These are phyloP conservation scores for Myrmecophaga tridactyla DNA, from an alignment of 2,113 vertebrate genomes.

Conservation along the genomic window DNA sequence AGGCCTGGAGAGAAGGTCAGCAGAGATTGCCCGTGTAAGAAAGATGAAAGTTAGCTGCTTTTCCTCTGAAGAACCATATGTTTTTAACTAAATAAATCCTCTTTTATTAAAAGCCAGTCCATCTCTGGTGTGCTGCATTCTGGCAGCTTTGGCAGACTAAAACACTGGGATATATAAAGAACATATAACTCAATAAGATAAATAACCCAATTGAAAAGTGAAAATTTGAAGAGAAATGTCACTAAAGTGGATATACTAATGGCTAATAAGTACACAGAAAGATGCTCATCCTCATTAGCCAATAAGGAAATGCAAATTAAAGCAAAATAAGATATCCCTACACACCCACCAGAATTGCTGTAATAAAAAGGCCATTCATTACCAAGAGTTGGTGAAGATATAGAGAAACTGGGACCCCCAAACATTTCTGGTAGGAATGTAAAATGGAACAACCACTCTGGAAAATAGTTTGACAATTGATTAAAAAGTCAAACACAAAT, in stretches of 20 bases:
- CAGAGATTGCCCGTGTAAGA: too few relatives aligned
- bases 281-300: neutral
- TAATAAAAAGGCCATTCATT: neutral
- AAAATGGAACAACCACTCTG: neutral
- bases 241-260: neutral
- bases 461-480: neutral
- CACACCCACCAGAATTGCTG: neutral
- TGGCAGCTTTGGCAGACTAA: too few relatives aligned
- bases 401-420: neutral
- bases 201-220: neutral
- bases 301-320: neutral
- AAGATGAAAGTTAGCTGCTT: too few relatives aligned
- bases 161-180: conserved; percentile 1
- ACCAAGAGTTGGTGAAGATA: neutral
- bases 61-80: too few relatives aligned
- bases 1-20: too few relatives aligned
- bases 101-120: too few relatives aligned
- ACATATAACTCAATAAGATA: neutral
- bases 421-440: too few relatives aligned
- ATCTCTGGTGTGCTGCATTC: too few relatives aligned
- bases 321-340: neutral
- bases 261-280: neutral
- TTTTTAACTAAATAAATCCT: too few relatives aligned
- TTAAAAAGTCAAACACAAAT: neutral
- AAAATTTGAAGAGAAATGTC: neutral